Conservation (phyloP, 2,113 vertebrate genomes). For the Drymodes brunneopygia region DNA sequence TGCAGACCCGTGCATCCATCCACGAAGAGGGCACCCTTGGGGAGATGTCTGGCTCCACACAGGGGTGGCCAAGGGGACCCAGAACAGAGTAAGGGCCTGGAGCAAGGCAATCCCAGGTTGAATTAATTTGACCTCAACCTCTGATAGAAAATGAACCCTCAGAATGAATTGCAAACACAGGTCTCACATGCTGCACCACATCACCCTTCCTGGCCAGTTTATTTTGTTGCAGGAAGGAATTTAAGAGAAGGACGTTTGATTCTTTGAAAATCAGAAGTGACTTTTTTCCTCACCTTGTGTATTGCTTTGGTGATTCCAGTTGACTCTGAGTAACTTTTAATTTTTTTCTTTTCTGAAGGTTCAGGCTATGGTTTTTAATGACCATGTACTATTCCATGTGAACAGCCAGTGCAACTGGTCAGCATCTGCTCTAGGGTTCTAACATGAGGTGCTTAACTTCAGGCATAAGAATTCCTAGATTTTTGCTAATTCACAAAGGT, state of each 20-base stretch:
- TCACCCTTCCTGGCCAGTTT: not conserved
- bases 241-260: not conserved
- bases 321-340: not conserved
- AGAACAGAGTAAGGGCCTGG: not conserved
- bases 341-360: not conserved
- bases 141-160: not conserved
- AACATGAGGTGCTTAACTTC: not conserved
- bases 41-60: rapidly evolving
- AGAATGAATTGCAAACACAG: not conserved
- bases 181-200: not conserved
- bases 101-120: not conserved
- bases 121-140: not conserved
- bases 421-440: not conserved
- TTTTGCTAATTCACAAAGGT: not conserved
- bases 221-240: not conserved
- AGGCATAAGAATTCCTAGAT: not conserved
- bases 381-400: not conserved
- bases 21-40: not conserved
- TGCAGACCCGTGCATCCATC: not conserved
- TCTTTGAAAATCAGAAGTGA: not conserved
- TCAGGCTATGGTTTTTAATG: not conserved
- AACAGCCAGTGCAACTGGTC: not conserved
- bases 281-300: not conserved
- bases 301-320: not conserved
- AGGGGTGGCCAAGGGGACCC: not conserved